Percentiles rank a stretch among this genome's conserved stretches.
Conservation (phyloP, 2,888 invertebrate species). For the Drosophila kanekoi region DNA sequence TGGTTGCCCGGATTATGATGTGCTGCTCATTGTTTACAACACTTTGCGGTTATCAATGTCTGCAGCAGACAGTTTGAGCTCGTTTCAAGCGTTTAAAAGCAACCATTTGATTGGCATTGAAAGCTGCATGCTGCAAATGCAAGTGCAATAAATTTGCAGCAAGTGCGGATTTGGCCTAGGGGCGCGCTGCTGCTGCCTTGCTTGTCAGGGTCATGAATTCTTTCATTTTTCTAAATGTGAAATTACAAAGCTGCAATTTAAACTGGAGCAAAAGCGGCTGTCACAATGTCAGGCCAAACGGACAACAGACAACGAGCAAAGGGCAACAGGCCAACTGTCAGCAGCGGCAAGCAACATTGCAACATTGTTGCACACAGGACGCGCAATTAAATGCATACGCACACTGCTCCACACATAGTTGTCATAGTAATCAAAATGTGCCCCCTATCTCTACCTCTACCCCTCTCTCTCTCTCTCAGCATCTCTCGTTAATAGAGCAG, state of each 20-base stretch:
- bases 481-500: no score
- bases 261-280: conserved; percentile 45
- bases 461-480: background rate
- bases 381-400: conserved; percentile 57
- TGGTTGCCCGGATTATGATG: conserved; percentile 5
- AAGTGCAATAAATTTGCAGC: conserved; percentile 17
- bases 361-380: conserved; percentile 38
- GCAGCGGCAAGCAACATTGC: conserved; percentile 8
- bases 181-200: background rate
- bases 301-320: no score
- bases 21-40: conserved; percentile 19
- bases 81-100: conserved; percentile 2
- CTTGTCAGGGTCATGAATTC: conserved; percentile 24
- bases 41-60: conserved; percentile 24
- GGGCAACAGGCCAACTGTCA: conserved; percentile 44
- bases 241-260: conserved; percentile 56
- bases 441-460: background rate
- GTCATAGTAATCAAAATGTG: conserved; percentile 10
- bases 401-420: background rate
- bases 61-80: conserved; percentile 2
- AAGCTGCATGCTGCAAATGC: background rate
- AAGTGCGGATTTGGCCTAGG: background rate
- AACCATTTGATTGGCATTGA: conserved; percentile 18
- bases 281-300: conserved; percentile 45
- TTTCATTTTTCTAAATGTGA: conserved; percentile 43